Percentiles rank a stretch among this genome's conserved stretches.
phyloP scores from a whole-genome alignment of 2,888 invertebrate genomes.

The Microdon myrmicae region DNA sequence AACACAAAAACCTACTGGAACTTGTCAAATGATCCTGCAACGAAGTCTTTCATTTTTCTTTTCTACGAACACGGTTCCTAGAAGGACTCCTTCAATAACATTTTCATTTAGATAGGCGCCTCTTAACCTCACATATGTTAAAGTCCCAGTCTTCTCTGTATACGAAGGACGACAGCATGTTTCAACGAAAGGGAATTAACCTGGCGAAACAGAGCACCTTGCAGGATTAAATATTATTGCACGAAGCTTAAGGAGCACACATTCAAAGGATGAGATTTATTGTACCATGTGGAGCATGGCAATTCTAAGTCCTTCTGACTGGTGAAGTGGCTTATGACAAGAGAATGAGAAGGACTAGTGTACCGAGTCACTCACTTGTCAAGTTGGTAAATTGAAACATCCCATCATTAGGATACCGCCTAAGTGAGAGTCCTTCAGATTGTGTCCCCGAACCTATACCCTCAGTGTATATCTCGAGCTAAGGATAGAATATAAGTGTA shows the following conservation, averaged over 20 bases:
- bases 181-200: too few species aligned
- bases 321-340: neutral
- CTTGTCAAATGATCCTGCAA: too few species aligned
- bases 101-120: conserved; percentile 40
- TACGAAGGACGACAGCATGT: neutral
- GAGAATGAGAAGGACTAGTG: conserved; percentile 28
- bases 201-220: conserved; percentile 32
- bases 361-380: conserved; percentile 44
- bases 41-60: too few species aligned
- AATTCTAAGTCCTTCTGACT: conserved; percentile 7
- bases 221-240: conserved; percentile 39
- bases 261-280: conserved; percentile 27
- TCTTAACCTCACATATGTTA: conserved; percentile 45
- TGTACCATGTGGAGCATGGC: conserved; percentile 15
- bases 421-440: conserved; percentile 25
- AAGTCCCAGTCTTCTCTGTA: too few species aligned
- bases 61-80: too few species aligned
- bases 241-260: conserved; percentile 21
- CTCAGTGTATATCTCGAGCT: conserved; percentile 15
- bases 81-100: too few species aligned
- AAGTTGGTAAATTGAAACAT: conserved; percentile 50
- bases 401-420: conserved; percentile 22
- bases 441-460: conserved; percentile 15
- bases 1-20: too few species aligned
- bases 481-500: neutral